Evolutionary conservation across 2,113 vertebrate genomes (phyloP), one percentile per base, ranked within the genome.

Genomic region (Laterallus jamaicensis): DNA sequence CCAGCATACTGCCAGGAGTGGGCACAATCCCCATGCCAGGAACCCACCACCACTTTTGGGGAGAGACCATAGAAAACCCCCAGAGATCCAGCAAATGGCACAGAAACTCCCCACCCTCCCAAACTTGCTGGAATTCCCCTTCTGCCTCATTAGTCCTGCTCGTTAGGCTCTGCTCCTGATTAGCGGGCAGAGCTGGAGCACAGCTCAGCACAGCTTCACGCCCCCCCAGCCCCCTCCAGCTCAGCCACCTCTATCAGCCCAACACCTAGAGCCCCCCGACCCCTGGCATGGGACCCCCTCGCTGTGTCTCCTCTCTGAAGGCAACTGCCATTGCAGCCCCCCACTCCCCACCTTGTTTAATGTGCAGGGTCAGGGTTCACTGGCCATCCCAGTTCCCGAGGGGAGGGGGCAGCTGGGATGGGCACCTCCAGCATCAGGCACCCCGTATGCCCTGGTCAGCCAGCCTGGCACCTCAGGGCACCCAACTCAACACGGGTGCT

Each of bases 381-480:
- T 0, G 2, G 58, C 37, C 6, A 1, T 31, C 32, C 32, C 6
- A 3, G 78, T 28, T 58, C 77, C 56, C 5, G 7, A 37, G 40
- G 26, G 2, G 49, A 55, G 42, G 2, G 1, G 54, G 71, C 21
- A 60, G 64, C 20, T 2, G 3, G 47, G 47, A 35, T 4, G 4
- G 42, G 35, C 55, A 39, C 22, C 40, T 15, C 54, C 15, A 31
- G 37, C 6, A 0, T 10, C 5, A 1, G 67, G 37, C 58, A 49
- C 24, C 24, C 35, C 4, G 0, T 13, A 1, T 19, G 24, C 52
- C 42, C 52, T 10, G 75, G 22, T 22, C 10, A 4, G 42, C 0
- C 1, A 59, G 63, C 58, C 29, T 4, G 0, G 35, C 40, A 24
- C 19, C 39, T 8, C 0, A 0, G 37, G 42, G 44, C 8, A 42